Conservation (phyloP, 2,888 invertebrate species). For the Piscicola geometra region DNA sequence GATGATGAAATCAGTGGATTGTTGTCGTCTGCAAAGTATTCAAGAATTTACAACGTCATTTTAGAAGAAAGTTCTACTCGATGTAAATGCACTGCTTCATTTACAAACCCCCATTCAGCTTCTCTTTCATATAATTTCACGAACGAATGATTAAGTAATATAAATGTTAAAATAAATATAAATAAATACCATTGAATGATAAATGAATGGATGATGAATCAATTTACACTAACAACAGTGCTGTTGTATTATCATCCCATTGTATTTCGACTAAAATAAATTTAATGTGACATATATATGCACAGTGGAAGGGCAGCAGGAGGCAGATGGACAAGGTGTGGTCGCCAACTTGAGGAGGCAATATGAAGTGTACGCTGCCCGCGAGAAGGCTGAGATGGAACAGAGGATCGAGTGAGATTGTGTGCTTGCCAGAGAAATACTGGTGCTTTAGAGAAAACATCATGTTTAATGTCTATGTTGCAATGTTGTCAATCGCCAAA, state of each 20-base stretch:
- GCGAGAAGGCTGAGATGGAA: background rate
- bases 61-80: background rate
- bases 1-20: background rate
- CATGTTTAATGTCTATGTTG: no score
- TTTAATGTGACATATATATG: no score
- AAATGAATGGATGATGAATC: no score
- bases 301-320: background rate
- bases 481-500: no score
- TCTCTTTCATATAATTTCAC: background rate
- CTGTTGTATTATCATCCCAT: no score
- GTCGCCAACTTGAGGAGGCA: background rate
- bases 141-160: no score
- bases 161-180: no score
- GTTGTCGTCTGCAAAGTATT: background rate
- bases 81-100: background rate
- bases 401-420: background rate
- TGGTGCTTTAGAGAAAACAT: background rate
- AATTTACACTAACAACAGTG: no score
- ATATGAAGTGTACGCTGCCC: background rate
- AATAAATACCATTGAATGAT: no score
- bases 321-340: background rate
- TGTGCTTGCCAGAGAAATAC: background rate
- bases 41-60: background rate
- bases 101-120: background rate
- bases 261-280: no score